phyloP scores from a whole-genome alignment of 2,888 invertebrate species.

The Torymus texanus region DNA sequence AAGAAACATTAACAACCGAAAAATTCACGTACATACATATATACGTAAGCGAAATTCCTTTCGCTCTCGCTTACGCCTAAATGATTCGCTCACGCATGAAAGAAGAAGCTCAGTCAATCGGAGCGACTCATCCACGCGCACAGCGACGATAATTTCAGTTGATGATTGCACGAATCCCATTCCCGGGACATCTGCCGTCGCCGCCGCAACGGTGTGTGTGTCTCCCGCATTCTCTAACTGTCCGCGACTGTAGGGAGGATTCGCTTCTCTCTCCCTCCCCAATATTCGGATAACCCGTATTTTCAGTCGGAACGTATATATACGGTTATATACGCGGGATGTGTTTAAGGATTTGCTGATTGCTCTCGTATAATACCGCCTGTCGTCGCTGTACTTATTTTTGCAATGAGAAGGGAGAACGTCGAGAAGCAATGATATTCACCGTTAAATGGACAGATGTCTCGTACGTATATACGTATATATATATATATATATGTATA shows the following conservation, averaged over 20 bases:
- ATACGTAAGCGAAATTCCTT: slow-evolving; percentile 11
- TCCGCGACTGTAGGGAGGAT: slow-evolving; percentile 14
- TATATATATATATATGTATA: too few relatives aligned
- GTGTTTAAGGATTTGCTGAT: slow-evolving; percentile 37
- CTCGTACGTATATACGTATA: too few relatives aligned
- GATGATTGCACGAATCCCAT: slow-evolving; percentile 54
- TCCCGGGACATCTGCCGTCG: slow-evolving; percentile 58
- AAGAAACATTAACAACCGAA: not conserved
- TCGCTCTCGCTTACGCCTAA: slow-evolving; percentile 3
- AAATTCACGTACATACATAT: slow-evolving; percentile 2
- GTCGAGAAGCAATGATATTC: slow-evolving; percentile 26
- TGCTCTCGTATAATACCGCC: slow-evolving; percentile 41
- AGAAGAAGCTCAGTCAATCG: not conserved
- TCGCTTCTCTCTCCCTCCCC: not conserved
- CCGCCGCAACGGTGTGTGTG: slow-evolving; percentile 44
- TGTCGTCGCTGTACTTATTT: slow-evolving; percentile 30
- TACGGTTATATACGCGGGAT: slow-evolving; percentile 55
- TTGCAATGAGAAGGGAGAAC: slow-evolving; percentile 1
- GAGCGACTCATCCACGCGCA: not conserved
- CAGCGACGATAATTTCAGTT: slow-evolving; percentile 34
- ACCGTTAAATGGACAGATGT: slow-evolving; percentile 48
- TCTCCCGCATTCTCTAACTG: slow-evolving; percentile 36
- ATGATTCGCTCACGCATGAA: slow-evolving; percentile 24
- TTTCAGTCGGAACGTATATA: slow-evolving; percentile 45
- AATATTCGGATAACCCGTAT: slow-evolving; percentile 60